phyloP scores from a whole-genome alignment of 2,888 invertebrate species.

The Pristionchus japonicus region DNA sequence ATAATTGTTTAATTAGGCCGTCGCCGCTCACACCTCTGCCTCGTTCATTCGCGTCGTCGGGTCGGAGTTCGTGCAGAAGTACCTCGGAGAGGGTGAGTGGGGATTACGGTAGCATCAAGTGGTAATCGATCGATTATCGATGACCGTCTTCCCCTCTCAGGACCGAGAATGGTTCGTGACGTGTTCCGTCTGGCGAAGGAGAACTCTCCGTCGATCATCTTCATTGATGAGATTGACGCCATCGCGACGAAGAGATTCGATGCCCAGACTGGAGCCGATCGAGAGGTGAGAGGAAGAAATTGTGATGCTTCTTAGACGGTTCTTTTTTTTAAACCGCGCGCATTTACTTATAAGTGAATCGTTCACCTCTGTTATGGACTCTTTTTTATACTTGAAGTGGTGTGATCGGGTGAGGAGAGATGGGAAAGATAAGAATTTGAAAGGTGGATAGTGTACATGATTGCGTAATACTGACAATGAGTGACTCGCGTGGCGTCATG shows the following conservation, averaged over 20 bases:
- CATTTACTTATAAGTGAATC: no score
- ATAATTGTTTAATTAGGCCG: conserved; percentile 56
- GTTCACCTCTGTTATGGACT: no score
- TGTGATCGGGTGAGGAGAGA: background rate
- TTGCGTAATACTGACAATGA: no score
- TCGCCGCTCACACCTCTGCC: conserved; percentile 79
- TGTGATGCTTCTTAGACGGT: no score
- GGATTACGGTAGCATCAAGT: background rate
- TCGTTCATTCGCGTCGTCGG: conserved; percentile 99
- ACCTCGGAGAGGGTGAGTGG: conserved; percentile 87
- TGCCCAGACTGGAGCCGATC: conserved; percentile 75
- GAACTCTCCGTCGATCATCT: conserved; percentile 98
- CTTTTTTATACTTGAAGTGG: no score
- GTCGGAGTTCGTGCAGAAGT: conserved; percentile 99
- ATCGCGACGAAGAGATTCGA: conserved; percentile 89
- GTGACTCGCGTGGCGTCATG: no score
- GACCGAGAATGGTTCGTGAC: conserved; percentile 98
- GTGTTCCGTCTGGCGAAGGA: conserved; percentile 98
- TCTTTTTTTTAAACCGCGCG: no score
- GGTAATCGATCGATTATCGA: background rate
- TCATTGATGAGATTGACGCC: conserved; percentile 99
- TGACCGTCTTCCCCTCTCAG: conserved; percentile 46
- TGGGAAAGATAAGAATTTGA: no score
- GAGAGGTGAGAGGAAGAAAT: conserved; percentile 59
- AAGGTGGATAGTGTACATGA: no score